Evolutionary conservation across 2,113 vertebrate species (phyloP).

Genomic region (Ailurus styani): DNA sequence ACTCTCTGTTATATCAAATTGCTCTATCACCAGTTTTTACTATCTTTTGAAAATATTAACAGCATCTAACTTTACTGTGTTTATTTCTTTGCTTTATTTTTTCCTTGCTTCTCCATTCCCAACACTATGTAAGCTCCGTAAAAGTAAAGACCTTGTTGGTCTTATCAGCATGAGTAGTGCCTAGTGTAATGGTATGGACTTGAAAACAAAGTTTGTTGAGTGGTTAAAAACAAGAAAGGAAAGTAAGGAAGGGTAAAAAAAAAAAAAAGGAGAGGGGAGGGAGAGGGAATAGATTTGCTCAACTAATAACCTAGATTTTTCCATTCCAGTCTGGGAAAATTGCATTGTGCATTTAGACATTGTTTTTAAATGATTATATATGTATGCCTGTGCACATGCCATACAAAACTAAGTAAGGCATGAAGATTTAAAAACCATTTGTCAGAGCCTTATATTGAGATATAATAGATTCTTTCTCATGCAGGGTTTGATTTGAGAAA

Average conservation of each 20-base stretch:
- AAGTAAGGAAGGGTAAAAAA: background rate
- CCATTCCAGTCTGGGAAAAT: background rate
- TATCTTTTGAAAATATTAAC: background rate
- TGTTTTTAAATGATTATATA: background rate
- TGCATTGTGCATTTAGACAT: background rate
- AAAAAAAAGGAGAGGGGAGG: too few relatives aligned
- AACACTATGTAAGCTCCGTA: accelerated
- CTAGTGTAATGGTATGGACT: background rate
- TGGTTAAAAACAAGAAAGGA: background rate
- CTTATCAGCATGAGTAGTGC: background rate
- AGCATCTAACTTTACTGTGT: background rate
- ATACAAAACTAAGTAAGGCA: background rate
- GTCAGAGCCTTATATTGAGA: background rate
- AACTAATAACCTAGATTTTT: background rate
- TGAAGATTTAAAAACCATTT: background rate
- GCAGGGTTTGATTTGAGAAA: background rate
- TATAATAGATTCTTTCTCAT: background rate
- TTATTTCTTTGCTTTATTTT: background rate
- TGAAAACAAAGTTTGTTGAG: background rate
- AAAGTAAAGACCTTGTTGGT: background rate
- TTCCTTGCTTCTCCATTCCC: background rate
- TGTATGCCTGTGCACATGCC: background rate
- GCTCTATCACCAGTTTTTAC: too few relatives aligned
- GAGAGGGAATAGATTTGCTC: background rate
- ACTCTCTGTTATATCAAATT: background rate